Evolutionary conservation across 2,888 invertebrate genomes (phyloP), one percentile per base, ranked within the genome.

Genomic region (Meteorus cinctellus): DNA sequence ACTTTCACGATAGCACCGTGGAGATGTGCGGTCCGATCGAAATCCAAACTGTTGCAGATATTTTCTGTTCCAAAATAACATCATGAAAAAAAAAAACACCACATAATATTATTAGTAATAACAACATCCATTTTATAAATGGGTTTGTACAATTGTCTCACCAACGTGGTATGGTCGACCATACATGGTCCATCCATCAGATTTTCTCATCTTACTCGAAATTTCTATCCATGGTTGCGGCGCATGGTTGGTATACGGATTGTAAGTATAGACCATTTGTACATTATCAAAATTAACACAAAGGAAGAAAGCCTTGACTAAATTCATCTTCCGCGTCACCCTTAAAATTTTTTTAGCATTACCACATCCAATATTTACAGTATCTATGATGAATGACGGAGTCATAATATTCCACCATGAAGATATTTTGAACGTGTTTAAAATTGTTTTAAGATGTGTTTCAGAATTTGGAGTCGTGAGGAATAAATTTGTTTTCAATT

Each of bases 1-100:
- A 36, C n/a, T n/a, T n/a, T 70, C 16, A 70, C n/a, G 16, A 14
- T 24, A 6, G 34, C 14, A 12, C 55, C 29, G 19, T 34, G 19
- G 16, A 70, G 34, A 36, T 19, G 14, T 59, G 29, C 29, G 1
- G 70, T 70, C n/a, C 59, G n/a, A 29, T 70, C 70, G 59, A 70
- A 70, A 36, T 55, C 19, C 3, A 70, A 55, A 16, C 24, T 14
- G 10, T n/a, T 51, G 29, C 69, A 70, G 24, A 70, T 34, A 12
- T 14, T 70, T 31, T 10, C 69, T 59, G 24, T n/a, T n/a, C 48
- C 62, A 31, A 31, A 8, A 62, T 4, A 62, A 62, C 24, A 10
- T 1, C 24, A 24, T 24, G 24, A 1, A 24, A 62, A 27, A 24
- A 10, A 14, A 29, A 16, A 62, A 27, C 10, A 24, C 12, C 14